Base-by-base conservation (phyloP, 2,113 vertebrate species). In the Alligator sinensis region DNA sequence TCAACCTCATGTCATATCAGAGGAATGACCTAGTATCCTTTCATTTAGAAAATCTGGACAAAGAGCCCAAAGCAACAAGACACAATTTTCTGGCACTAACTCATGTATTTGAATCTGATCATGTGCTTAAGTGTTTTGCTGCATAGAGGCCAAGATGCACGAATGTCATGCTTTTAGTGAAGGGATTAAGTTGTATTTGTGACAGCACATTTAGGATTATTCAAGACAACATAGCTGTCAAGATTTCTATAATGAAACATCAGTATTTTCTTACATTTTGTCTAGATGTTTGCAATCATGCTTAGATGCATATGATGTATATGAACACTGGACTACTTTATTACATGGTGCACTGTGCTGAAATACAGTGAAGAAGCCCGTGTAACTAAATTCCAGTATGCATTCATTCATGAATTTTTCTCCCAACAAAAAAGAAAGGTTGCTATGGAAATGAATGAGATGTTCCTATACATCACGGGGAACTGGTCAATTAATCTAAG, bases 11-110 rank as follows among this genome's bases (percentile, higher is more conserved):
- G 47, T 75, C 12, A 27, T 76, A 77, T 19, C 3, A 91, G 28
- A 62, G 24, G 22, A 78, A 79, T 25, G 55, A 75, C 14, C 28
- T 34, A 10, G 61, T 25, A 63, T 4, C 61, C 18, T 59, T 3
- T 47, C 22, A 25, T 86, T 38, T n/a, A 4, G 1, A 5, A 66
- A 21, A 83, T 60, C 14, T 0, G 0, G 0, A 34, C 58, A 34
- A 77, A 91, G 70, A 16, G 55, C 3, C 16, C 75, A 1, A 19
- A 91, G 59, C 75, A 84, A 55, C 28, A 90, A 55, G 70, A 77
- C 30, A 88, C 66, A 24, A 47, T 55, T 89, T 80, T 34, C 38
- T 47, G 38, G 38, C 38, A 47, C 38, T 47, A 47, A 76, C 57
- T 59, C 18, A 2, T 0, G 22, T 63, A 70, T 25, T 90, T 86